Conservation (phyloP, 1,140 invertebrate species). For the Panagrolaimus sp. region DNA sequence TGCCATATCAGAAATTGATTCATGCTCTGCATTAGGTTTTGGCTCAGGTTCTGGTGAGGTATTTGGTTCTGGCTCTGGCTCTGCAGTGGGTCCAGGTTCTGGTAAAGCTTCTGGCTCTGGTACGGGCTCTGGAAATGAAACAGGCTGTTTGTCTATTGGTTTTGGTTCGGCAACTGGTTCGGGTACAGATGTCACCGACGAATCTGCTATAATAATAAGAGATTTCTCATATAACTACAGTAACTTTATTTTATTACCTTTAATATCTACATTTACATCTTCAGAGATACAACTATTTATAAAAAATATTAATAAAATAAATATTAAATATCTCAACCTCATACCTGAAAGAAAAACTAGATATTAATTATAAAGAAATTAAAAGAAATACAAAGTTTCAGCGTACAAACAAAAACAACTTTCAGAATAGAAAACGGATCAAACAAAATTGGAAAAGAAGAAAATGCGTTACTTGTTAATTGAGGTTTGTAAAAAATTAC, state of each 20-base stretch:
- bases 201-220: background rate
- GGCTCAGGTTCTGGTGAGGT: background rate
- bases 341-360: too few relatives aligned
- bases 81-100: background rate
- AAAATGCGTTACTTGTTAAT: too few relatives aligned
- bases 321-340: too few relatives aligned
- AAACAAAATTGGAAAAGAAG: too few relatives aligned
- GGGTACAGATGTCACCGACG: background rate
- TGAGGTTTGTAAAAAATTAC: too few relatives aligned
- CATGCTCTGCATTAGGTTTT: background rate
- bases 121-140: background rate
- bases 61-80: too few relatives aligned
- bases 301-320: too few relatives aligned
- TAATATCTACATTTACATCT: constrained; percentile 9
- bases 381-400: too few relatives aligned
- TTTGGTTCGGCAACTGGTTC: background rate
- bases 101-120: constrained; percentile 13
- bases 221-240: too few relatives aligned
- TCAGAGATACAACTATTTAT: background rate
- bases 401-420: too few relatives aligned
- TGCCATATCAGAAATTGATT: constrained; percentile 1
- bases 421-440: too few relatives aligned
- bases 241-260: background rate
- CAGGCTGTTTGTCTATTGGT: background rate
- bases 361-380: too few relatives aligned